Evolutionary conservation across 2,888 invertebrate genomes (phyloP), one percentile per base, ranked within the genome.

Genomic region (Dusona sp.): DNA sequence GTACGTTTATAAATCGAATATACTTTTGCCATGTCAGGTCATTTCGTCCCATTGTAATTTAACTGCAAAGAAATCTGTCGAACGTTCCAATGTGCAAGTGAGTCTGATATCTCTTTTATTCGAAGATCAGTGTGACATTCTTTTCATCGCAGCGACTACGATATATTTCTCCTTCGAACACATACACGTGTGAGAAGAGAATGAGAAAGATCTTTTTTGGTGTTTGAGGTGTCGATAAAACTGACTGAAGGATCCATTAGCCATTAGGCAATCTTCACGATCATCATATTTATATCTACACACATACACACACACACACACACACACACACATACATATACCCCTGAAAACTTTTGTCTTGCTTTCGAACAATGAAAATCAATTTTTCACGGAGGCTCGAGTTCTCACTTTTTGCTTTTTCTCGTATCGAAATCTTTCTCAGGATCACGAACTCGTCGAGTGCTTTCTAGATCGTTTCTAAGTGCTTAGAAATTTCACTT

Each of bases 241-340:
- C 42, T 83, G 89, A 90, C 89, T 83, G 83, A 80, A 83, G 83
- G 84, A 83, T 92, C 92, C 91, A 91, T 92, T 92, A 92, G 91
- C 91, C 90, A 91, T 92, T 91, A 91, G 89, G 88, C 89, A 89
- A 89, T 90, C 88, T 90, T 89, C 88, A 89, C 88, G 88, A 88
- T 88, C 90, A 90, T 91, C 90, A 88, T 89, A 86, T 83, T 45
- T n/a, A 54, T 42, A 61, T 42, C 22, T 38, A 16, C 11, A 22
- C 33, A 1, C 16, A 16, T 16, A 11, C 16, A 22, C 38, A 89
- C 88, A 88, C 88, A 87, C 51, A 1, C 16, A 16, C 16, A 11
- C 16, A 22, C 38, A 89, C 88, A 88, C 88, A 87, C 45, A 48
- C 22, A 36, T 51, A 51, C 16, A 4, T 13, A 51, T 48, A 79